Evolutionary conservation across 2,113 vertebrate genomes (phyloP), one percentile per base, ranked within the genome.

Genomic region (Sinocyclocheilus grahami): DNA sequence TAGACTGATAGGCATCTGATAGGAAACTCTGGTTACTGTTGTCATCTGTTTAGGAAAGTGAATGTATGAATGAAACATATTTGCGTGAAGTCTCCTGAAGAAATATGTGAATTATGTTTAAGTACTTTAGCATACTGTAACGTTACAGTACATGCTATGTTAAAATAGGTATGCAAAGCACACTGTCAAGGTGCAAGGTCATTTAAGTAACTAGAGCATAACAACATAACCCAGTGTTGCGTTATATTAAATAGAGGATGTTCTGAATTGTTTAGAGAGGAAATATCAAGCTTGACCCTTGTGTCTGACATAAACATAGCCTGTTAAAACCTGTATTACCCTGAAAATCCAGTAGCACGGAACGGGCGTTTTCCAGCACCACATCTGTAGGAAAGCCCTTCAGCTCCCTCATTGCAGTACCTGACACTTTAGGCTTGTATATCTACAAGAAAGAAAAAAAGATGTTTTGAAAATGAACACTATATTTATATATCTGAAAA

Each of bases 21-120:
- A 98, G 90, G 30, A 97, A 99, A 89, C 98, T 99, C 95, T 98
- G 98, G 93, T 99, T 99, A 94, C 98, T 99, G 92, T 97, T 99
- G 92, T 99, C 98, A 94, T 99, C 98, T 99, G 93, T 79, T n/a
- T 92, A 91, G 51, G 18, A 62, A 88, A 42, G 88, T 3, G 13
- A 82, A 24, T 62, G 30, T 33, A 33, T 33, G 20, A 62, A 62
- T n/a, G 2, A 67, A 18, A 60, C 8, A 67, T 63, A 0, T 39
- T 8, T 67, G 48, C 4, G 39, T 20, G 14, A 8, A 42, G 55
- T 14, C 30, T 79, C 5, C 33, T 13, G 20, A 13, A n/a, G 33
- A 83, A 76, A 22, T 42, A 12, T 53, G 24, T 39, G 0, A 67
- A 16, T 37, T 24, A 62, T 24, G 74, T 27, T 48, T 13, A n/a